Conservation (phyloP, 2,888 invertebrate species). For the Orthosia gothica region DNA sequence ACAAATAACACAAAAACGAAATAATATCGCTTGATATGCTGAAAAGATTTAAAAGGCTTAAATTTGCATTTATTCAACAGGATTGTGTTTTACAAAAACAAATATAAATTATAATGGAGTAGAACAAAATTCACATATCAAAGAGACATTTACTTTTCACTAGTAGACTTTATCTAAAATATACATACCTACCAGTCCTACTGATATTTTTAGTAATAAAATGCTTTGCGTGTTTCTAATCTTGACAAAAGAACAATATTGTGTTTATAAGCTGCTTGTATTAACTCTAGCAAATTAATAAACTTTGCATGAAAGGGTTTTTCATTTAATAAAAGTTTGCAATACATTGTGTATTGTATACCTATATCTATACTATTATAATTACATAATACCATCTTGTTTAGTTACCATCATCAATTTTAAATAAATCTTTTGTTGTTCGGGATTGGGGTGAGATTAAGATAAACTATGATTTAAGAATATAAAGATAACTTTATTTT, state of each 20-base stretch:
- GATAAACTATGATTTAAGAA: no score
- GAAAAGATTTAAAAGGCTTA: constrained; percentile 11
- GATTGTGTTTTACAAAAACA: not conserved
- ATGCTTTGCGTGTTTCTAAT: constrained; percentile 32
- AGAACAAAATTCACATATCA: not conserved
- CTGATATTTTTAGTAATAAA: constrained; percentile 22
- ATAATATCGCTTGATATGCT: not conserved
- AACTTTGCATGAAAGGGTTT: constrained; percentile 16
- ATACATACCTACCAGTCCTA: constrained; percentile 5
- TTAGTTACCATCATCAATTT: no score
- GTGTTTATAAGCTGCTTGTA: constrained; percentile 10
- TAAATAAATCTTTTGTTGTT: no score
- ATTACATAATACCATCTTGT: no score
- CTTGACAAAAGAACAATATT: constrained; percentile 19
- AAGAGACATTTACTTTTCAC: not conserved
- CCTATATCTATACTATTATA: not conserved
- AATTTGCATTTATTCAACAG: not conserved
- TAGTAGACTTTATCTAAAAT: constrained; percentile 8
- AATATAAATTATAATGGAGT: not conserved
- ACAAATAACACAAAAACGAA: not conserved
- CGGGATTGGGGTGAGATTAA: no score
- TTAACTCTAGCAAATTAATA: constrained; percentile 19
- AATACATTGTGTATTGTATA: not conserved
- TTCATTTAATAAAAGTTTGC: constrained; percentile 16
- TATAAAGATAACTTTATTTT: no score